A percentile compares a stretch with the other conserved stretches of the same genome.
Evolutionary conservation across 2,113 vertebrate species (phyloP).

Genomic region (Gulo gulo): DNA sequence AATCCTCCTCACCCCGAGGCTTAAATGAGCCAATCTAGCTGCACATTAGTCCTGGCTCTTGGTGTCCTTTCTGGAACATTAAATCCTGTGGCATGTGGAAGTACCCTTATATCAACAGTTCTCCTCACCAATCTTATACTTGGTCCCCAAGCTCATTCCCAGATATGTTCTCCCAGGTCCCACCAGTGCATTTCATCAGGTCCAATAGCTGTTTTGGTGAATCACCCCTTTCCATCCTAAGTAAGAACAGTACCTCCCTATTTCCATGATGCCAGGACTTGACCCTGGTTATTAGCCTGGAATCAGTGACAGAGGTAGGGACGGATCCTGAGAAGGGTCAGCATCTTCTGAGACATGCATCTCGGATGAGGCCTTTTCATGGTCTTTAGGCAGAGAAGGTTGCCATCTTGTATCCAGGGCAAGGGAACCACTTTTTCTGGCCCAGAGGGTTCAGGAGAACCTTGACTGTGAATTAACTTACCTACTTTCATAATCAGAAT

Average conservation of each 20-base stretch:
- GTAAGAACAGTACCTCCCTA: neutral
- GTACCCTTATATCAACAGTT: neutral
- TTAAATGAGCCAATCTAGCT: neutral
- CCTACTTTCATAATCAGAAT: neutral
- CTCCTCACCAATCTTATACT: neutral
- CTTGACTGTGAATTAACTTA: neutral
- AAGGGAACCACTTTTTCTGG: neutral
- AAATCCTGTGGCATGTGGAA: neutral
- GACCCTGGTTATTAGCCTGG: neutral
- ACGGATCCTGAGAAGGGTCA: neutral
- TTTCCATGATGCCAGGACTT: neutral
- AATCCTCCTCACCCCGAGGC: fast-evolving
- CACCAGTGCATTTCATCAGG: neutral
- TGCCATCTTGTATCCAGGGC: neutral
- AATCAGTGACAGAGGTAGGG: neutral
- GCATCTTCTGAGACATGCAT: neutral
- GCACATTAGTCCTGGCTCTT: neutral
- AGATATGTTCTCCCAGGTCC: neutral
- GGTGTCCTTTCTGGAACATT: neutral
- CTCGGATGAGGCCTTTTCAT: neutral
- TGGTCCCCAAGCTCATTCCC: neutral
- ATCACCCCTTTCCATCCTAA: neutral
- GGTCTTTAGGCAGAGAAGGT: neutral
- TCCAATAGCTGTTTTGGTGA: neutral
- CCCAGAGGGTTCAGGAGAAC: neutral